These are phyloP conservation scores for Acholoe squamosa DNA, from an alignment of 2,888 invertebrate genomes.

Conservation along the genomic window DNA sequence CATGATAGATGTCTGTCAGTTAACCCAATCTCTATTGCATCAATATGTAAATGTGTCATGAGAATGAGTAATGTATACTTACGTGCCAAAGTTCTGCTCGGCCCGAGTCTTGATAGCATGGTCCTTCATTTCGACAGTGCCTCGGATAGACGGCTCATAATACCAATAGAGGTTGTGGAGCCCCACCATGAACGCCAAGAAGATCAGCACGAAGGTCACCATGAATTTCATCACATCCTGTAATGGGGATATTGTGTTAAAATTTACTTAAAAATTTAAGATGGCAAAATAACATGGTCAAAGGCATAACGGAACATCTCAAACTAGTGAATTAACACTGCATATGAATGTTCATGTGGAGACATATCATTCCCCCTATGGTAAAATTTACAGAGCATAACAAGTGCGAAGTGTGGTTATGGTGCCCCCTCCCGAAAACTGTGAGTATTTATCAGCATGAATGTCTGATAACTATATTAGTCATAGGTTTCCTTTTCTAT, in stretches of 20 bases:
- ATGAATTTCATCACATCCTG: constrained; percentile 71
- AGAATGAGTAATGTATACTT: constrained; percentile 67
- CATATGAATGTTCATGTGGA: too few relatives aligned
- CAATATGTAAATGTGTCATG: background rate
- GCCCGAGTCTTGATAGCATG: constrained; percentile 75
- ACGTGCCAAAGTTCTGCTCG: constrained; percentile 80
- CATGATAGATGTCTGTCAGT: background rate
- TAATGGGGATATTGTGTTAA: background rate
- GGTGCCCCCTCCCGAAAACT: too few relatives aligned
- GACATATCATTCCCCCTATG: too few relatives aligned
- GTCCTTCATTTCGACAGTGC: constrained; percentile 75
- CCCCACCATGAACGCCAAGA: constrained; percentile 81
- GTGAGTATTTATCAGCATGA: too few relatives aligned
- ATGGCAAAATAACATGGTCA: too few relatives aligned
- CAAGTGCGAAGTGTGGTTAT: too few relatives aligned
- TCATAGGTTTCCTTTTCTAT: too few relatives aligned
- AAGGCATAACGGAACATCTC: too few relatives aligned
- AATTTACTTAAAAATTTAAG: background rate
- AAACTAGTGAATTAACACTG: too few relatives aligned
- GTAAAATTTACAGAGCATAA: too few relatives aligned
- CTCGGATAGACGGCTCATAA: constrained; percentile 77
- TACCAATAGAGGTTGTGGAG: constrained; percentile 83
- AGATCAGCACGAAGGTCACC: constrained; percentile 71
- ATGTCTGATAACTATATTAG: too few relatives aligned
- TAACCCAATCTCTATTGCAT: background rate